These are phyloP conservation scores for Hippocampus zosterae DNA, from an alignment of 2,113 vertebrate species.

Conservation along the genomic window DNA sequence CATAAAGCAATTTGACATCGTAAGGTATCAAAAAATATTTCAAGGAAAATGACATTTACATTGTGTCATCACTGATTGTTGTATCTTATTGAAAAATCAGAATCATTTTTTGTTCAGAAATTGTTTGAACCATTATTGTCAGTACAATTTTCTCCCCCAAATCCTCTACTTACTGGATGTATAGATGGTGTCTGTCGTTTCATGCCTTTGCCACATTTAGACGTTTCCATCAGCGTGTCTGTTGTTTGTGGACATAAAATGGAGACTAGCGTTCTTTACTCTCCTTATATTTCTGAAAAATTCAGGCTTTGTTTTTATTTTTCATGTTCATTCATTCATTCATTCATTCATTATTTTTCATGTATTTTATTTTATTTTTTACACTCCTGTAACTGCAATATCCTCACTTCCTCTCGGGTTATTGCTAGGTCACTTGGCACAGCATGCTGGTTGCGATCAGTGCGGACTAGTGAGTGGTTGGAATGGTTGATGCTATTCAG, in stretches of 20 bases:
- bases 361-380: neutral
- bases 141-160: no score
- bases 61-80: neutral
- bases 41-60: neutral
- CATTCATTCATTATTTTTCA: no score
- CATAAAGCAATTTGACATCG: neutral
- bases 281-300: neutral
- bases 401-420: slow-evolving; percentile 13
- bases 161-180: no score
- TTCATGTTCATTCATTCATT: no score
- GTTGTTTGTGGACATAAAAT: neutral
- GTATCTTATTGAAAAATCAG: no score
- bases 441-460: slow-evolving; percentile 28
- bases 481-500: slow-evolving; percentile 22
- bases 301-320: neutral
- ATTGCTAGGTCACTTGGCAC: slow-evolving; percentile 36
- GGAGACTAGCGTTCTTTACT: neutral
- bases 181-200: no score
- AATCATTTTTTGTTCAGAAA: no score
- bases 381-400: neutral
- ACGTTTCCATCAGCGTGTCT: neutral
- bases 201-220: no score
- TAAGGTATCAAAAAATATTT: neutral
- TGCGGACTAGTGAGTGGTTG: slow-evolving; percentile 22
- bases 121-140: no score